phyloP scores from a whole-genome alignment of 2,797 vertebrate species.

The Mastacembelus armatus region DNA sequence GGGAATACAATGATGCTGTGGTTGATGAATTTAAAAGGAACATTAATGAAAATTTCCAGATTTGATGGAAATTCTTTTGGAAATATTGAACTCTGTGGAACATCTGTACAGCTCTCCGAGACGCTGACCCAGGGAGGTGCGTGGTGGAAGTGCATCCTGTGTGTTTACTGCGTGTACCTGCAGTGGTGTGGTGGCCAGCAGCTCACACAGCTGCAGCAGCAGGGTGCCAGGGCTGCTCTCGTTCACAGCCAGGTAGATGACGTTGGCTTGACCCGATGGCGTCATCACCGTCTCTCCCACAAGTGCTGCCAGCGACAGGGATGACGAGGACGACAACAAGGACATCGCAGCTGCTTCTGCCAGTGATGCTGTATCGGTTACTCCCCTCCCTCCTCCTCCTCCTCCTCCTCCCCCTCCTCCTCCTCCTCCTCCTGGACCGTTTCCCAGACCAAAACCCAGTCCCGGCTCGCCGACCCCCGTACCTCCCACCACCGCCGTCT shows the following conservation, averaged over 20 bases:
- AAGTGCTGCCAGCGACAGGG: slow-evolving; percentile 76
- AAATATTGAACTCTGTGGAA: too few species aligned
- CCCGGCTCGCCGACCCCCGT: slow-evolving; percentile 73
- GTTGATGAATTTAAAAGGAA: too few species aligned
- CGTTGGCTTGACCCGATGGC: slow-evolving; percentile 84
- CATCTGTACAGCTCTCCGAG: too few species aligned
- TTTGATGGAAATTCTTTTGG: too few species aligned
- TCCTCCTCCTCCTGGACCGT: slow-evolving; percentile 55
- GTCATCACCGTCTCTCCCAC: slow-evolving; percentile 85
- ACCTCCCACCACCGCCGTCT: slow-evolving; percentile 80
- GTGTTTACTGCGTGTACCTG: slow-evolving; percentile 73
- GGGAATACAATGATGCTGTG: too few species aligned
- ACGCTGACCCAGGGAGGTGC: too few species aligned
- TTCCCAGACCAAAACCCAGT: slow-evolving; percentile 65
- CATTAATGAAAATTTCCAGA: too few species aligned
- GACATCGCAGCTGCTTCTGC: slow-evolving; percentile 54
- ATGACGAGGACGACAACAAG: slow-evolving; percentile 52
- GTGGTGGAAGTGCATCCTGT: too few species aligned
- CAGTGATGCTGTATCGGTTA: slow-evolving; percentile 62
- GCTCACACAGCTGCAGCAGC: slow-evolving; percentile 93
- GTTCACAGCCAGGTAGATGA: slow-evolving; percentile 89
- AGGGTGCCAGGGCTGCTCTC: slow-evolving; percentile 94
- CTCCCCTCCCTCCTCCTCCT: slow-evolving; percentile 55
- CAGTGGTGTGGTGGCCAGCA: slow-evolving; percentile 91
- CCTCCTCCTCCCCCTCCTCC: too few species aligned